A percentile compares a stretch with the other conserved stretches of the same genome.
phyloP scores from a whole-genome alignment of 2,113 vertebrate genomes.

The Myrmophylax atrothorax region DNA sequence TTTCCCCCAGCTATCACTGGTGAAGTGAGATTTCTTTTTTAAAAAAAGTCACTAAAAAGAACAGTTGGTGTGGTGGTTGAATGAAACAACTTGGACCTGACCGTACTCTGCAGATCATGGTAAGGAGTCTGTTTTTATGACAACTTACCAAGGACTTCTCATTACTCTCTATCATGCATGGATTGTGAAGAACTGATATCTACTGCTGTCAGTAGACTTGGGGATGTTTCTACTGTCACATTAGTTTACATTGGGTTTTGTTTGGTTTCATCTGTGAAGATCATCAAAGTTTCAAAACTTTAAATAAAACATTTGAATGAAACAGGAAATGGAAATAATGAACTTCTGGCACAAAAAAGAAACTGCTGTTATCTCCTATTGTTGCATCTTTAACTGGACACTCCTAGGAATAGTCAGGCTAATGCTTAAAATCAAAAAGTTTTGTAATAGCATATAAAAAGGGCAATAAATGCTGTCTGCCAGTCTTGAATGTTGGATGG shows the following conservation, averaged over 20 bases:
- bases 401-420: background rate
- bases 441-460: constrained; percentile 13
- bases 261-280: background rate
- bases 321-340: constrained; percentile 19
- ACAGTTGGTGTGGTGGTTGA: constrained; percentile 43
- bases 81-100: constrained; percentile 33
- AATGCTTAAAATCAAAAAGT: constrained; percentile 2
- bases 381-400: background rate
- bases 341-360: constrained; percentile 9
- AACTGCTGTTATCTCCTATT: background rate
- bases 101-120: constrained; percentile 62
- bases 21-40: background rate
- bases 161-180: background rate
- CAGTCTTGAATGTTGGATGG: constrained; percentile 15
- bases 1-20: constrained; percentile 15
- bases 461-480: constrained; percentile 4
- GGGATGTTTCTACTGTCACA: background rate
- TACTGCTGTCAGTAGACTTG: background rate
- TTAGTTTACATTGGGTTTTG: background rate
- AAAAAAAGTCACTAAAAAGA: constrained; percentile 23
- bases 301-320: background rate
- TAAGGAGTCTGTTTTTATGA: constrained; percentile 56
- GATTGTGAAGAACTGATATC: background rate
- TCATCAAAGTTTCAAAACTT: constrained; percentile 4
- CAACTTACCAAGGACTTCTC: constrained; percentile 2